Conservation (phyloP, 2,113 vertebrate genomes). For the Haemorhous mexicanus region DNA sequence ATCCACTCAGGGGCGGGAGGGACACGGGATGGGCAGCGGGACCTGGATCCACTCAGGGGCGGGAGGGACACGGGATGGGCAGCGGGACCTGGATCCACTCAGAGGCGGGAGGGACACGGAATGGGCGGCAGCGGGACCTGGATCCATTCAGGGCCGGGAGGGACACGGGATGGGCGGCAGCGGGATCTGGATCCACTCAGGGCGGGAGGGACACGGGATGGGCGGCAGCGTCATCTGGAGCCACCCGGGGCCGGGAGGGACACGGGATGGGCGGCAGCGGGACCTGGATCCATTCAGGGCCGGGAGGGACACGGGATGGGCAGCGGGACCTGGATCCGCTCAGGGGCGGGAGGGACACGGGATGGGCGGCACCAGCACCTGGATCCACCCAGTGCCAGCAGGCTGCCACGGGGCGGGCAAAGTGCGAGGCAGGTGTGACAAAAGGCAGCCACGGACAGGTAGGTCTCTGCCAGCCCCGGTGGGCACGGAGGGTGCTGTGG, state of each 20-base stretch:
- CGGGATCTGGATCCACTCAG: too few relatives aligned
- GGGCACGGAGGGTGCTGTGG: not conserved
- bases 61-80: not conserved
- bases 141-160: too few relatives aligned
- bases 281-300: too few relatives aligned
- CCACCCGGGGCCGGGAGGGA: too few relatives aligned
- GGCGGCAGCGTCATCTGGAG: not conserved
- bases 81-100: not conserved
- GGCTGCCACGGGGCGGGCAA: not conserved
- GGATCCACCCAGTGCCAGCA: not conserved
- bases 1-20: too few relatives aligned
- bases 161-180: not conserved
- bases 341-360: not conserved
- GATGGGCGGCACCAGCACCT: not conserved
- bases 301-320: too few relatives aligned
- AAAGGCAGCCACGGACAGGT: not conserved
- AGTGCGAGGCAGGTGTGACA: not conserved
- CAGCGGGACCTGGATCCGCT: not conserved
- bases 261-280: not conserved
- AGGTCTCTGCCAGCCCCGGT: not conserved
- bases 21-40: not conserved
- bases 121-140: too few relatives aligned
- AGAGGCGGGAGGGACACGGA: too few relatives aligned
- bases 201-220: too few relatives aligned
- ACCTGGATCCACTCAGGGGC: too few relatives aligned